Evolutionary conservation across 2,797 vertebrate genomes (phyloP), one percentile per base, ranked within the genome.

Genomic region (Tapirus indicus): DNA sequence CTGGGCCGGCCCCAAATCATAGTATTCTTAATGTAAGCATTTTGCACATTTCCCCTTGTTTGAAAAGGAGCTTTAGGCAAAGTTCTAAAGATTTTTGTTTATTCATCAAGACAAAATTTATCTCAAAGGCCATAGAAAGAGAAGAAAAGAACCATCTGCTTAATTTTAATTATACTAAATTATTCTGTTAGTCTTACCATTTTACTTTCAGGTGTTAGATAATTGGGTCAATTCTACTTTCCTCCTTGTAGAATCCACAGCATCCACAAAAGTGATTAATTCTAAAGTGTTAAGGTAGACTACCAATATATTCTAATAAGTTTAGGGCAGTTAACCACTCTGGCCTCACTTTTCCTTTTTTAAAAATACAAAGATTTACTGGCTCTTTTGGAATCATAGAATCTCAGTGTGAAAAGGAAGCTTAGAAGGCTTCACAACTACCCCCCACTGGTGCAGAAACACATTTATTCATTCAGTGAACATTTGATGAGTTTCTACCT

Each of bases 151-250:
- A 41, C 17, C 4, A n/a, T 52, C 8, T 95, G 23, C 27, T 93
- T 96, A 69, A 66, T 94, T 97, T 96, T 93, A 95, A 72, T 89
- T 84, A 32, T 20, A 23, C 0, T 58, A 78, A 91, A 60, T 95
- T 82, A 95, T 89, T 91, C 58, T 75, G 13, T 90, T 86, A 62
- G 7, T 78, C 66, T 78, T 60, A 29, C 35, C 64, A 91, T 69
- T 95, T 95, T 44, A 49, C 47, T 94, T 95, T 91, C 27, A 93
- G 58, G 7, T 71, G 9, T 77, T 64, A 64, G 78, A 38, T 72
- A 87, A 62, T 74, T 64, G 13, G 35, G 10, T n/a, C 27, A 25
- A 44, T 71, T 88, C 32, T 91, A 18, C 4, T 82, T 95, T 95
- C 66, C 29, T 87, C 23, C 20, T 80, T 84, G 5, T 79, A 79